Base-by-base conservation (phyloP, 2,888 invertebrate genomes). In the Ceratothoa steindachneri region DNA sequence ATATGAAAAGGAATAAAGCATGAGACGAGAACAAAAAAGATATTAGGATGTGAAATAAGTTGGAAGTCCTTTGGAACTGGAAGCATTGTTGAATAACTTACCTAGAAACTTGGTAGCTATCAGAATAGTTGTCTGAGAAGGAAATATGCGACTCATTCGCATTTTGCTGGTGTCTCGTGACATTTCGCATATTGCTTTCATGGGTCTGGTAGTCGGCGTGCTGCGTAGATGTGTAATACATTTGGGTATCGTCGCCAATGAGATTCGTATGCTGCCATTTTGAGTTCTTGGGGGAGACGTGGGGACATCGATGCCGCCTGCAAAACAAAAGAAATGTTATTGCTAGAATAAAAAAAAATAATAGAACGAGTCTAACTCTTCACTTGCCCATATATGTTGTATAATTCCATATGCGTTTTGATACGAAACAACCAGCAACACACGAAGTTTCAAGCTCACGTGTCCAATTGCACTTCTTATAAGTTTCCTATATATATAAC, bases 221-320 rank as follows among this genome's bases (percentile, higher is more conserved):
- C 67, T 78, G 78, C 29, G 75, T 75, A 1, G 75, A 75, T 15
- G 69, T 52, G 72, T 73, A 75, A 15, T 73, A 69, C 74, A 77
- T 77, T 30, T 69, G 71, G 28, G 75, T 68, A 4, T 67, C 30
- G 27, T 75, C 73, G 69, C 75, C 78, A 41, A 70, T 66, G 41
- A 78, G 67, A 22, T 71, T 53, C 5, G 78, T 78, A 72, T 78
- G 78, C 24, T 78, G 71, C 78, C 78, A 78, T 27, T 69, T 67
- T 55, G 78, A 73, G 73, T 22, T 22, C 12, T 24, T 60, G 2
- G 60, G 60, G 60, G 60, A 22, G 22, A 24, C 24, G 60, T 78
- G 78, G 71, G 78, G 75, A 72, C 78, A 78, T 31, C 75, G 73
- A 52, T 78, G 78, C 19, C 78, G 73, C 71, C 78, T 78, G 75